Percentiles rank a stretch among this genome's conserved stretches.
Conservation (phyloP, 2,113 vertebrate species). For the Ageneiosus marmoratus region DNA sequence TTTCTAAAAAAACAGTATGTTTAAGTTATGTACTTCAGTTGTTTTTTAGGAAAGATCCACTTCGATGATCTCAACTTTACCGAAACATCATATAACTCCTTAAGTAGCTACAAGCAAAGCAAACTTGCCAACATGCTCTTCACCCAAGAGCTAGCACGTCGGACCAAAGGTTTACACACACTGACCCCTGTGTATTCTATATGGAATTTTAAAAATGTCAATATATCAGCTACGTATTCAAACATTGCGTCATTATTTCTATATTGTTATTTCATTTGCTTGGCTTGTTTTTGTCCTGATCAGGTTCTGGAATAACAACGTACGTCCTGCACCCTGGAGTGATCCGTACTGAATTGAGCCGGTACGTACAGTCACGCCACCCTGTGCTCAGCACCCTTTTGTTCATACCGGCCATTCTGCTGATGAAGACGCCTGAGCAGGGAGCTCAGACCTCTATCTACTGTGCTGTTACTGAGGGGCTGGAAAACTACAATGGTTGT, state of each 20-base stretch:
- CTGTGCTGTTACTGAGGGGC: slow-evolving; percentile 68
- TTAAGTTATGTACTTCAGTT: neutral
- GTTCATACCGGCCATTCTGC: slow-evolving; percentile 60
- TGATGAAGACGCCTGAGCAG: slow-evolving; percentile 75
- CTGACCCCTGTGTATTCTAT: neutral
- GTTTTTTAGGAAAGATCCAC: slow-evolving; percentile 65
- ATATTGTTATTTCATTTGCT: neutral
- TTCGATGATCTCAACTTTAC: slow-evolving; percentile 72
- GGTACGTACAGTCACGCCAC: slow-evolving; percentile 65
- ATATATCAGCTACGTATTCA: neutral
- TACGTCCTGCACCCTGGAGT: slow-evolving; percentile 76
- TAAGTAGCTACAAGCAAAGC: slow-evolving; percentile 75
- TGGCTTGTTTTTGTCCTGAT: slow-evolving; percentile 10
- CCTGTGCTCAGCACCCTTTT: slow-evolving; percentile 67
- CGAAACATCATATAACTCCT: slow-evolving; percentile 60
- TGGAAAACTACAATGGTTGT: slow-evolving; percentile 63
- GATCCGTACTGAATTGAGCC: slow-evolving; percentile 72
- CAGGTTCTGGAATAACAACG: slow-evolving; percentile 67
- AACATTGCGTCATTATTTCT: neutral
- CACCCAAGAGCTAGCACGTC: slow-evolving; percentile 64
- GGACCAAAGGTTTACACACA: slow-evolving; percentile 60
- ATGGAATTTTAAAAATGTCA: neutral
- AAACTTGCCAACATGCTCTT: slow-evolving; percentile 77
- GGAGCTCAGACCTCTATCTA: slow-evolving; percentile 73
- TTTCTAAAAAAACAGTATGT: neutral